Conservation (phyloP, 2,888 invertebrate genomes). For the Tenthredo amoena region DNA sequence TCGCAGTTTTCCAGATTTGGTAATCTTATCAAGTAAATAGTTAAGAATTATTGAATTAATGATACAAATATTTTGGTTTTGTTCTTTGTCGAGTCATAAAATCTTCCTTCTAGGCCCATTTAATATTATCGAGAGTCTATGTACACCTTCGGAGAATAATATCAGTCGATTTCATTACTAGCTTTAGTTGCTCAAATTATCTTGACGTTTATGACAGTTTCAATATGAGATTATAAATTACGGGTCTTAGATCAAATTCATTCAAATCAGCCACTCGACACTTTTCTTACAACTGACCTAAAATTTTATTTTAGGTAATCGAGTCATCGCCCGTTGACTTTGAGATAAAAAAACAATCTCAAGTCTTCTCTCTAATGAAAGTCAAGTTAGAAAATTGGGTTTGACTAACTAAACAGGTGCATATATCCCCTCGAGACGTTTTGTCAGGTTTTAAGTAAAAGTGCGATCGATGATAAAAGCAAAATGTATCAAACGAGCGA, state of each 20-base stretch:
- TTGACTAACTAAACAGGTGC: neutral
- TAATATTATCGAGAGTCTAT: neutral
- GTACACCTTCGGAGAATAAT: neutral
- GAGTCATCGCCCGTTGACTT: neutral
- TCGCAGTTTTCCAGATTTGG: neutral
- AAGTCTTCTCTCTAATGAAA: neutral
- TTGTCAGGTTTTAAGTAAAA: neutral
- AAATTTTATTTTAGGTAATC: neutral
- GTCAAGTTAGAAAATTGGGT: neutral
- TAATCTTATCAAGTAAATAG: neutral
- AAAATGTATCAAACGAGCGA: neutral
- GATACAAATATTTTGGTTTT: neutral
- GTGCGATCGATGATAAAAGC: neutral
- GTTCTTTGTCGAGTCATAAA: neutral
- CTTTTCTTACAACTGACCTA: neutral
- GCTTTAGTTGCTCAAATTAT: neutral
- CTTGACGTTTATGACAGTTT: neutral
- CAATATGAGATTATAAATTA: neutral
- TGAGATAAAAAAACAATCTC: neutral
- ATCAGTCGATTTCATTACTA: neutral
- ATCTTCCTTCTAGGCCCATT: neutral
- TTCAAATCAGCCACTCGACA: neutral
- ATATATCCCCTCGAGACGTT: neutral
- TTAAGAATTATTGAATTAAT: neutral
- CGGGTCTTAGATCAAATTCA: neutral